A percentile compares a stretch with the other conserved stretches of the same genome.
Evolutionary conservation across 2,888 invertebrate species (phyloP).

Genomic region (Sthenelais limicola): DNA sequence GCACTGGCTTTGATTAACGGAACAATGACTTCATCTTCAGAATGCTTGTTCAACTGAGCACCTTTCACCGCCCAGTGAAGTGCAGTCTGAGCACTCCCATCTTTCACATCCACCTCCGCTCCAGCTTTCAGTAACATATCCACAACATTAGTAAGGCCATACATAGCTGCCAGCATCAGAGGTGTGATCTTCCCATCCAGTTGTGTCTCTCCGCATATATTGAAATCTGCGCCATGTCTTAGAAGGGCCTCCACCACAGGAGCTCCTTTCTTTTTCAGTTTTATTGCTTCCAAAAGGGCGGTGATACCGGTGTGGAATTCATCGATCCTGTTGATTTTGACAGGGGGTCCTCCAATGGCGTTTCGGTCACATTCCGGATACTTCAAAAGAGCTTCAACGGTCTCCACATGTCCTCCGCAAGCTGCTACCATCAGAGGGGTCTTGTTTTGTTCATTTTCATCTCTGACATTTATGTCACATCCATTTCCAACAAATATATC

Average conservation of each 20-base stretch:
- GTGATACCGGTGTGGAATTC: conserved; percentile 16
- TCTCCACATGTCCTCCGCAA: conserved; percentile 3
- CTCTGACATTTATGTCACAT: neutral
- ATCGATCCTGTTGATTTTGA: neutral
- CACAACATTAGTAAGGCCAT: conserved; percentile 8
- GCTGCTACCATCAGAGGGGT: conserved; percentile 15
- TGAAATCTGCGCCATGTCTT: neutral
- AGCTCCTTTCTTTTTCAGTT: neutral
- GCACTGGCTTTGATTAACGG: conserved; percentile 14
- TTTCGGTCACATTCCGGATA: conserved; percentile 1
- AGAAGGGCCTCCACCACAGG: conserved; percentile 15
- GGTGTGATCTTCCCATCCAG: conserved; percentile 27
- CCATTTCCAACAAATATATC: neutral
- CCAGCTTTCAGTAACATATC: conserved; percentile 14
- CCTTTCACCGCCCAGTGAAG: conserved; percentile 31
- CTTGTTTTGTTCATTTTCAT: neutral
- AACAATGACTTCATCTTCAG: conserved; percentile 2
- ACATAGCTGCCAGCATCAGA: conserved; percentile 23
- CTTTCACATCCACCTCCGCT: neutral
- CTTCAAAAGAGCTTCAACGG: neutral
- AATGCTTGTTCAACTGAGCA: conserved; percentile 5
- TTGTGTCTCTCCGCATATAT: neutral
- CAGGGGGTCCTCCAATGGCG: neutral
- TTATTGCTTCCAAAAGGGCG: conserved; percentile 11
- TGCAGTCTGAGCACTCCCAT: conserved; percentile 7